Evolutionary conservation across 2,113 vertebrate genomes (phyloP).

Genomic region (Notothenia rossii): DNA sequence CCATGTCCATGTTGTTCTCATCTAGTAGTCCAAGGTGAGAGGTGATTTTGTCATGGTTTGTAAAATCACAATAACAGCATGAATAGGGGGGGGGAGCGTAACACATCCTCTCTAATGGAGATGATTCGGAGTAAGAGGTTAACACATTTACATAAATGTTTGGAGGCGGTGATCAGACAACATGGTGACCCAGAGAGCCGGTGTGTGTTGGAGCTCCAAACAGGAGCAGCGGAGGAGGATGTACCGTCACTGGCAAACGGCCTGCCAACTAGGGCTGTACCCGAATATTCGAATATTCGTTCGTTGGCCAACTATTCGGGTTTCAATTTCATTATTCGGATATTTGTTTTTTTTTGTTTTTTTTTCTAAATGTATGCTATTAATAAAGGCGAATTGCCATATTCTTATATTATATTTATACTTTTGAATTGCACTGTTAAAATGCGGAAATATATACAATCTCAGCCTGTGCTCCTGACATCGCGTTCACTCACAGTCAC

Average conservation of each 20-base stretch:
- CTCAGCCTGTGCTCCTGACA: too few relatives aligned
- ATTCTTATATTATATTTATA: too few relatives aligned
- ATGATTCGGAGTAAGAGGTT: neutral
- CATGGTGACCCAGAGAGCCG: neutral
- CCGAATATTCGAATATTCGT: too few relatives aligned
- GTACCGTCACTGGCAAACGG: neutral
- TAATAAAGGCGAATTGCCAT: too few relatives aligned
- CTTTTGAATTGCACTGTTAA: too few relatives aligned
- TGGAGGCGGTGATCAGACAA: neutral
- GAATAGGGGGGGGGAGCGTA: neutral
- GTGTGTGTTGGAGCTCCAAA: conserved; percentile 22
- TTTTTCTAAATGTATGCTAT: too few relatives aligned
- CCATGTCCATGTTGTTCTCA: neutral
- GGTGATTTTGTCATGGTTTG: neutral
- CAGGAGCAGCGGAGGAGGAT: conserved; percentile 11
- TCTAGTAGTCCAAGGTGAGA: neutral
- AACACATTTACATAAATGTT: neutral
- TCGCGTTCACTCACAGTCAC: too few relatives aligned
- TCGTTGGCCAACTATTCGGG: too few relatives aligned
- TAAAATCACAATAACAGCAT: neutral
- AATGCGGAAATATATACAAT: too few relatives aligned
- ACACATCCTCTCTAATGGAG: neutral
- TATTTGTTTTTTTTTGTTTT: too few relatives aligned
- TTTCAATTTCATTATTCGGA: too few relatives aligned
- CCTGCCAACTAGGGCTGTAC: neutral